Percentiles rank a stretch among this genome's conserved stretches.
These are phyloP conservation scores for Maccullochella peelii DNA, from an alignment of 2,113 vertebrate species.

Conservation along the genomic window DNA sequence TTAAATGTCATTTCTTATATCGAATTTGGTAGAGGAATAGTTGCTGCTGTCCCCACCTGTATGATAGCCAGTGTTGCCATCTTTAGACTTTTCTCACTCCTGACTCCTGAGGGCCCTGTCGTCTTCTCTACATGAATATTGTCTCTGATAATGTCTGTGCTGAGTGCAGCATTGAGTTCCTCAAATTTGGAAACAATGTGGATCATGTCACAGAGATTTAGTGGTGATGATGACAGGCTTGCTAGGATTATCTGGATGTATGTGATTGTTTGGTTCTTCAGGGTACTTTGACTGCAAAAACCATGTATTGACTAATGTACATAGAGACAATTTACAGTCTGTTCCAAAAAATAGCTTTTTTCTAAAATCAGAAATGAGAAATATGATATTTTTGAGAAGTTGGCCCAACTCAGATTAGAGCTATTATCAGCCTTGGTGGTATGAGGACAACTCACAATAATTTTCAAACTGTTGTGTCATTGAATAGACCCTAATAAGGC, in stretches of 20 bases:
- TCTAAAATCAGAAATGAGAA: neutral
- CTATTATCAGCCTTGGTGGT: neutral
- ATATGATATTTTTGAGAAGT: neutral
- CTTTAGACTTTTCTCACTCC: neutral
- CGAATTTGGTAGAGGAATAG: neutral
- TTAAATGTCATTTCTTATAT: neutral
- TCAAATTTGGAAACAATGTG: constrained; percentile 4
- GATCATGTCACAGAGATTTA: constrained; percentile 2
- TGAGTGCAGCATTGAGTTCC: neutral
- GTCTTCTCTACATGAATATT: neutral
- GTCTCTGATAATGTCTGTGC: neutral
- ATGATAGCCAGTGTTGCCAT: neutral
- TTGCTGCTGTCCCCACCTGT: neutral
- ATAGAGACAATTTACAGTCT: neutral
- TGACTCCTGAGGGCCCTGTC: neutral
- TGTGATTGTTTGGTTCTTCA: constrained; percentile 1
- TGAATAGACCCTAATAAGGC: neutral
- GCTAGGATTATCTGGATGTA: constrained; percentile 9
- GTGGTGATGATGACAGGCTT: neutral
- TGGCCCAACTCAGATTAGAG: neutral
- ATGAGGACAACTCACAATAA: neutral
- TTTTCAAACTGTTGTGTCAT: neutral
- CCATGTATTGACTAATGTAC: neutral
- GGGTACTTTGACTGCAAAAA: neutral
- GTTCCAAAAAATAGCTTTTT: neutral